These are phyloP conservation scores for Denticeps clupeoides DNA, from an alignment of 2,797 vertebrate species.

Conservation along the genomic window DNA sequence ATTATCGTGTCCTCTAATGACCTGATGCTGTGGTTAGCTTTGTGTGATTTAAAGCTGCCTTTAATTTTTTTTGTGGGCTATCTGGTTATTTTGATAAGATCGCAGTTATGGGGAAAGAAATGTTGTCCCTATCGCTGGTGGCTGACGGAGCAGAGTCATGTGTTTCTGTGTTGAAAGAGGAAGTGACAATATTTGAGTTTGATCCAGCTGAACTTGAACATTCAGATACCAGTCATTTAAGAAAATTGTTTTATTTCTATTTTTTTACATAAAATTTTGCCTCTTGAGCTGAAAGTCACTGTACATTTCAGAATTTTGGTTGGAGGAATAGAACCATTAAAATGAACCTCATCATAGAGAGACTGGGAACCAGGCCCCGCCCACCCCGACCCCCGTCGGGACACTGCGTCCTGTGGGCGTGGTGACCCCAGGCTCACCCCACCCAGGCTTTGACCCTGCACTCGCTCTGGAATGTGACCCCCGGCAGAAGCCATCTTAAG, in stretches of 20 bases:
- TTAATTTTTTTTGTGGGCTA: neutral
- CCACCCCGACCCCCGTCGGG: slow-evolving; percentile 17
- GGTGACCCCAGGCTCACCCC: slow-evolving; percentile 56
- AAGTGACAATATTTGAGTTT: slow-evolving; percentile 35
- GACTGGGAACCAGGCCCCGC: neutral
- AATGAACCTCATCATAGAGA: slow-evolving; percentile 1
- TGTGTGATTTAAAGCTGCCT: neutral
- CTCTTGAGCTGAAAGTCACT: too few species aligned
- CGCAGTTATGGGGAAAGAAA: too few species aligned
- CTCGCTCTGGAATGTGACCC: slow-evolving; percentile 61
- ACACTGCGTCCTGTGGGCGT: slow-evolving; percentile 45
- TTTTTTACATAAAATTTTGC: too few species aligned
- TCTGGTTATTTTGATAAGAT: neutral
- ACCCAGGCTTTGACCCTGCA: slow-evolving; percentile 55
- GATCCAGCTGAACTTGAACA: slow-evolving; percentile 17
- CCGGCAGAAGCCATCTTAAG: slow-evolving; percentile 39
- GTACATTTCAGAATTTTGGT: too few species aligned
- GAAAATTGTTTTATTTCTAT: neutral
- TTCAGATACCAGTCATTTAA: slow-evolving; percentile 4
- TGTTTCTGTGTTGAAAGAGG: slow-evolving; percentile 12
- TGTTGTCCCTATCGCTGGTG: slow-evolving; percentile 15
- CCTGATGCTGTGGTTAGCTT: neutral
- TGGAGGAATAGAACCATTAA: too few species aligned
- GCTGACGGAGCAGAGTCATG: slow-evolving; percentile 9
- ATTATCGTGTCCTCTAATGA: neutral